A percentile compares a stretch with the other conserved stretches of the same genome.
Conservation (phyloP, 2,113 vertebrate species). For the Ctenomys sociabilis region DNA sequence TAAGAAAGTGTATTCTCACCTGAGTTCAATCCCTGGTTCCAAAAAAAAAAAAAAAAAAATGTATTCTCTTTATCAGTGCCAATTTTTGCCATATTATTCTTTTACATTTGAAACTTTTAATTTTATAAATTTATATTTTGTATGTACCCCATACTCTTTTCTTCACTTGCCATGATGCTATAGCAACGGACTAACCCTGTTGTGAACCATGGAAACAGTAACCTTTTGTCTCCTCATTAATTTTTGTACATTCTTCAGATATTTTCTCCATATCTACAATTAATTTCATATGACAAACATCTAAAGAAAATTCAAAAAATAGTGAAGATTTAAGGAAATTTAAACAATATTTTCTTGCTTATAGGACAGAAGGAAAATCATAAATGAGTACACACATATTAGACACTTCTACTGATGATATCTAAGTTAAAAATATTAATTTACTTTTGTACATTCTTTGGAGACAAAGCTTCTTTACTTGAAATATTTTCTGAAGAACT, state of each 20-base stretch:
- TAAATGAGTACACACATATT: neutral
- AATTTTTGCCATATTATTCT: neutral
- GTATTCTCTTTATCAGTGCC: neutral
- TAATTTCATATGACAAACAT: slow-evolving; percentile 6
- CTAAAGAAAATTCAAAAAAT: neutral
- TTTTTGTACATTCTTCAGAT: slow-evolving; percentile 38
- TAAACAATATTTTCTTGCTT: neutral
- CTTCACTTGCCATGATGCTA: neutral
- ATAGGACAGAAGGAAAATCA: neutral
- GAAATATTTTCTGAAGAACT: neutral
- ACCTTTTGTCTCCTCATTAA: slow-evolving; percentile 25
- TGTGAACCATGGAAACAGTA: slow-evolving; percentile 70
- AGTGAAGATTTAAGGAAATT: neutral
- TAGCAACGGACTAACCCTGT: slow-evolving; percentile 33
- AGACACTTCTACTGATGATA: neutral
- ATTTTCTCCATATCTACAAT: neutral
- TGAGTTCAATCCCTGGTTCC: no score
- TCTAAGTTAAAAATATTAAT: neutral
- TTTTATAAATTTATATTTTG: slow-evolving; percentile 43
- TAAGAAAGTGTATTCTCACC: neutral
- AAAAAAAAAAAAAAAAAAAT: no score
- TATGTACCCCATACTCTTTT: neutral
- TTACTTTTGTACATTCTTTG: slow-evolving; percentile 21
- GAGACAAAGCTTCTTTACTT: neutral
- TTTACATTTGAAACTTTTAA: slow-evolving; percentile 20